phyloP scores from a whole-genome alignment of 2,888 invertebrate genomes.

The Aplocera efformata region DNA sequence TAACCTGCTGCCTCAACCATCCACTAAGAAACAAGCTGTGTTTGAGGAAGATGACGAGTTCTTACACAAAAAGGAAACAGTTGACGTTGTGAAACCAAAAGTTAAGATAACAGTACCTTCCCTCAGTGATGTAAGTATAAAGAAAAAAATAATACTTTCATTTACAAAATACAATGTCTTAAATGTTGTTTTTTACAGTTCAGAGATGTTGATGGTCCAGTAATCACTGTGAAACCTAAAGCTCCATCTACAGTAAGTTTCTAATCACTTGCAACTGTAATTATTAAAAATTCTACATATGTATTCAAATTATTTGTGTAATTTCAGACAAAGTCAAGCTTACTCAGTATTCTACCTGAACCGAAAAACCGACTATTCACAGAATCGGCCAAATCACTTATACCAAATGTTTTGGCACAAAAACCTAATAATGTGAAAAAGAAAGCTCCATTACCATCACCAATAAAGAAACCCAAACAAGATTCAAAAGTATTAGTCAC shows the following conservation, averaged over 20 bases:
- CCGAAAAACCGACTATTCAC: constrained; percentile 76
- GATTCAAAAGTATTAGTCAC: constrained; percentile 37
- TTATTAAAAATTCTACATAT: too few relatives aligned
- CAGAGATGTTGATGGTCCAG: constrained; percentile 78
- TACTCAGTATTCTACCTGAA: constrained; percentile 85
- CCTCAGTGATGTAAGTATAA: constrained; percentile 79
- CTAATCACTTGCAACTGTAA: neutral
- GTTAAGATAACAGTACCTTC: constrained; percentile 86
- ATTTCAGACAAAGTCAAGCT: constrained; percentile 81
- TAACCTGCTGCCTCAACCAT: constrained; percentile 75
- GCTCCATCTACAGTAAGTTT: constrained; percentile 70
- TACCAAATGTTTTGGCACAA: constrained; percentile 71
- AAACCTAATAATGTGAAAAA: constrained; percentile 47
- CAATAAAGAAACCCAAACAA: constrained; percentile 41
- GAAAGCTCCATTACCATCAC: constrained; percentile 37
- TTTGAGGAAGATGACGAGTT: constrained; percentile 84
- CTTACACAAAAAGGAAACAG: constrained; percentile 78
- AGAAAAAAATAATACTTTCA: neutral
- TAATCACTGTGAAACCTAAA: constrained; percentile 62
- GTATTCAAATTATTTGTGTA: neutral
- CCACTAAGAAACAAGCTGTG: constrained; percentile 43
- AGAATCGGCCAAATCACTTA: constrained; percentile 50
- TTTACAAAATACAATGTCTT: too few relatives aligned
- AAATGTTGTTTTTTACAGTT: constrained; percentile 67
- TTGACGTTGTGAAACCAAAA: constrained; percentile 61